Evolutionary conservation across 2,888 invertebrate genomes (phyloP).

Genomic region (Anoplius nigerrimus): DNA sequence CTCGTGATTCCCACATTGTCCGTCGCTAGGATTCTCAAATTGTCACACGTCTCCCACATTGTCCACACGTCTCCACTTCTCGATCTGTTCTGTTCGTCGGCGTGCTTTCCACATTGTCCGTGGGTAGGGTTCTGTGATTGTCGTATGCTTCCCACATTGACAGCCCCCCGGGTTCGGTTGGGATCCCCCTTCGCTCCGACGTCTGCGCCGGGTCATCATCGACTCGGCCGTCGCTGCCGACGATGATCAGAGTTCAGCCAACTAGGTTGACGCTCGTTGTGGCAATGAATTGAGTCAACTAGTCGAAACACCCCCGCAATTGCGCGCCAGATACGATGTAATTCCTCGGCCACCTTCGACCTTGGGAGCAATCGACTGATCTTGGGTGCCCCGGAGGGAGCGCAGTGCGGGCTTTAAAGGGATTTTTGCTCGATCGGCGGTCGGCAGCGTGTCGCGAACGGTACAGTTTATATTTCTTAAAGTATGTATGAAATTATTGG

Average conservation of each 20-base stretch:
- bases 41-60: constrained; percentile 5
- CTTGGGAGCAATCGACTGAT: no score
- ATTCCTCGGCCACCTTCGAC: no score
- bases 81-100: constrained; percentile 5
- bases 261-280: constrained; percentile 62
- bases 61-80: constrained; percentile 19
- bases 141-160: background rate
- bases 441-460: no score
- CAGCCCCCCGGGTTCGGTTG: no score
- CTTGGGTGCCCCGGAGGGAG: no score
- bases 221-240: constrained; percentile 27
- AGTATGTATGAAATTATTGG: no score
- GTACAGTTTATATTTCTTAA: no score
- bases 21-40: constrained; percentile 12
- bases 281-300: constrained; percentile 63
- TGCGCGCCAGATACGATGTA: constrained; percentile 16
- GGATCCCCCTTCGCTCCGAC: no score
- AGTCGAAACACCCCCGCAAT: constrained; percentile 63
- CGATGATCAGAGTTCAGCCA: constrained; percentile 45
- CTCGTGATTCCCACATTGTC: no score
- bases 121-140: background rate
- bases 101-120: background rate
- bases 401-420: no score
- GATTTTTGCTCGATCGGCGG: no score
- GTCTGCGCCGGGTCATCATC: background rate